Percentiles rank a stretch among this genome's conserved stretches.
These are phyloP conservation scores for Xiphophorus couchianus DNA, from an alignment of 2,113 vertebrate genomes.

Conservation along the genomic window DNA sequence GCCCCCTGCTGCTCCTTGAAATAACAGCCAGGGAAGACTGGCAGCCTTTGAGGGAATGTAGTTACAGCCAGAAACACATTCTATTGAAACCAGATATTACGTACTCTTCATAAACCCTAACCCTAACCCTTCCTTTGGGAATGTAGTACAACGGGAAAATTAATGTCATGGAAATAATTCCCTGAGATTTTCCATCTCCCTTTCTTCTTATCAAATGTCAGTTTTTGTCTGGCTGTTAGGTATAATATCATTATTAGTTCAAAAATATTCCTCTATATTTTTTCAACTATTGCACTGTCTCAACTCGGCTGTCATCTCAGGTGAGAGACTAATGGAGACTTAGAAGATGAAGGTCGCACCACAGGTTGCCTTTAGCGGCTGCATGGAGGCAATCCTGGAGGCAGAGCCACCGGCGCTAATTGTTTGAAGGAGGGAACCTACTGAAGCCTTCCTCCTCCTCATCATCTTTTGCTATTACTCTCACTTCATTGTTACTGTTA, in stretches of 20 bases:
- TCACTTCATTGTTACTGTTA: conserved; percentile 62
- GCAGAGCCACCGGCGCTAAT: conserved; percentile 71
- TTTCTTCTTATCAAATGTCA: not conserved
- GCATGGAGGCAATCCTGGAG: conserved; percentile 74
- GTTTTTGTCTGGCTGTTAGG: not conserved
- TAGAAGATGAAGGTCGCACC: conserved; percentile 75
- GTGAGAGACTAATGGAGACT: conserved; percentile 41
- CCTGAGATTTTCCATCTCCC: too few relatives aligned
- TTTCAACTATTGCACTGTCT: not conserved
- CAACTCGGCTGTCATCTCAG: conserved; percentile 7
- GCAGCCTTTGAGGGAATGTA: conserved; percentile 16
- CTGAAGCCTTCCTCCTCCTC: conserved; percentile 66
- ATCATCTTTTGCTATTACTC: conserved; percentile 55
- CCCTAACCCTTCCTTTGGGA: not conserved
- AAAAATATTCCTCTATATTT: not conserved
- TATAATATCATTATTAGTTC: not conserved
- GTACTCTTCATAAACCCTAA: not conserved
- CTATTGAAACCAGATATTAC: not conserved
- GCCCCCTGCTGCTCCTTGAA: conserved; percentile 64
- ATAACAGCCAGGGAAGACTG: conserved; percentile 44
- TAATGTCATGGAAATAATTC: not conserved
- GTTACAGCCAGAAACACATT: conserved; percentile 1
- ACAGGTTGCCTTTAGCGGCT: conserved; percentile 72
- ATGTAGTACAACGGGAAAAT: not conserved
- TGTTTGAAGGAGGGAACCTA: conserved; percentile 76